A percentile compares a stretch with the other conserved stretches of the same genome.
phyloP scores from a whole-genome alignment of 2,888 invertebrate species.

The Schrankia costaestrigalis region DNA sequence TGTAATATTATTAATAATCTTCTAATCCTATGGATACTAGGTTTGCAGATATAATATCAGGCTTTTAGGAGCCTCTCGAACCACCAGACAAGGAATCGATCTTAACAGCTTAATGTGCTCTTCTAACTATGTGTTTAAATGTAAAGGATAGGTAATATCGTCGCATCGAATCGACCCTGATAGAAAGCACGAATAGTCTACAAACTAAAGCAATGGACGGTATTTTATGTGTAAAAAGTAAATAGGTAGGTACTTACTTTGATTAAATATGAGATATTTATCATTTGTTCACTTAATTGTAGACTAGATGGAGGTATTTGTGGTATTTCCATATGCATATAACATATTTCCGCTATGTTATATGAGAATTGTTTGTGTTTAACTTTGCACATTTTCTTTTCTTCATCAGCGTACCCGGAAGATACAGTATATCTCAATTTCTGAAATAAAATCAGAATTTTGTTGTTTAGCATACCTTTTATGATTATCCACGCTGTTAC shows the following conservation, averaged over 20 bases:
- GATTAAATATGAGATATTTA: conserved; percentile 58
- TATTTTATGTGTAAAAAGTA: not conserved
- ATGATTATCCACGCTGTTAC: not conserved
- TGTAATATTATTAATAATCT: too few relatives aligned
- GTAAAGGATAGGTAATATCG: too few relatives aligned
- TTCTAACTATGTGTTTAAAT: too few relatives aligned
- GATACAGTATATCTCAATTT: conserved; percentile 53
- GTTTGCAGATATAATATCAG: too few relatives aligned
- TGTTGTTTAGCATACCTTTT: not conserved
- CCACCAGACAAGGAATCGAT: too few relatives aligned
- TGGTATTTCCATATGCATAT: conserved; percentile 59
- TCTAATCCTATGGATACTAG: too few relatives aligned
- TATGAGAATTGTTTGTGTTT: conserved; percentile 43
- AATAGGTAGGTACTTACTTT: conserved; percentile 39
- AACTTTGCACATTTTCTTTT: conserved; percentile 47
- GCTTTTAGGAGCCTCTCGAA: too few relatives aligned
- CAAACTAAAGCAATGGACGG: too few relatives aligned
- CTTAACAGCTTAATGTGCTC: too few relatives aligned
- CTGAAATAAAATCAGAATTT: conserved; percentile 39
- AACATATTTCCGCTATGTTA: conserved; percentile 43
- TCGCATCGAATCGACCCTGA: too few relatives aligned
- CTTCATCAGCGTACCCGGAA: conserved; percentile 54
- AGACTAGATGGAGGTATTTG: conserved; percentile 55
- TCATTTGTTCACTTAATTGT: conserved; percentile 48
- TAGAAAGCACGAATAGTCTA: too few relatives aligned